A percentile compares a stretch with the other conserved stretches of the same genome.
Conservation (phyloP, 2,113 vertebrate genomes). For the Otocyon megalotis region DNA sequence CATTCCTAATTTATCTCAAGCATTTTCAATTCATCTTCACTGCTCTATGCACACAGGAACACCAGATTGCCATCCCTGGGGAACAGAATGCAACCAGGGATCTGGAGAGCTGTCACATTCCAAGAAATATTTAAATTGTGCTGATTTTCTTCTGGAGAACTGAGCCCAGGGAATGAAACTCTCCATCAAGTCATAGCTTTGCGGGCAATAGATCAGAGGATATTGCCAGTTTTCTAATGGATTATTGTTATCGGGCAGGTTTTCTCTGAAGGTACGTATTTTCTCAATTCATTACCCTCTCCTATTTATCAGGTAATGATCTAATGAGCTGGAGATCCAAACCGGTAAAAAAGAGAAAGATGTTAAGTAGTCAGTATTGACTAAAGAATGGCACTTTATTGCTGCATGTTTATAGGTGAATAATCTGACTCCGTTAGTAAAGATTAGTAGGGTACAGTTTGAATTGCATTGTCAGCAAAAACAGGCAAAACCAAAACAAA, state of each 20-base stretch:
- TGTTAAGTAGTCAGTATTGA: constrained; percentile 84
- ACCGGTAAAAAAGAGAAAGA: constrained; percentile 81
- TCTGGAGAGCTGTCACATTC: constrained; percentile 88
- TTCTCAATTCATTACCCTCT: constrained; percentile 87
- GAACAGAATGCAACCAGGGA: constrained; percentile 87
- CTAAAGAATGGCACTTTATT: constrained; percentile 85
- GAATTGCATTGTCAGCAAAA: constrained; percentile 86
- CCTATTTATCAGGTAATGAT: constrained; percentile 86
- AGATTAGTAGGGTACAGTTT: constrained; percentile 74
- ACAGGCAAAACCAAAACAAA: constrained; percentile 76
- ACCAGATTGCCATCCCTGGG: constrained; percentile 88
- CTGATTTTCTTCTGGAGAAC: constrained; percentile 91
- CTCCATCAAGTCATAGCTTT: constrained; percentile 89
- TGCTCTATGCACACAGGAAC: constrained; percentile 87
- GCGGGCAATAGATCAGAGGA: constrained; percentile 90
- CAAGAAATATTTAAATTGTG: constrained; percentile 90
- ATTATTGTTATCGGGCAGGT: constrained; percentile 89
- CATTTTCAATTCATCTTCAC: constrained; percentile 89
- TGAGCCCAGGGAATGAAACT: constrained; percentile 91
- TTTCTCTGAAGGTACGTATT: constrained; percentile 90
- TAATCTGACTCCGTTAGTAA: constrained; percentile 80
- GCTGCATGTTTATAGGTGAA: constrained; percentile 86
- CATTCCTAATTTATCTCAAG: constrained; percentile 91
- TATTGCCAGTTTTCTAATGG: constrained; percentile 90
- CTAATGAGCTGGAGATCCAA: constrained; percentile 85